Base-by-base conservation (phyloP, 1,140 invertebrate genomes). In the Drosophila obscura region DNA sequence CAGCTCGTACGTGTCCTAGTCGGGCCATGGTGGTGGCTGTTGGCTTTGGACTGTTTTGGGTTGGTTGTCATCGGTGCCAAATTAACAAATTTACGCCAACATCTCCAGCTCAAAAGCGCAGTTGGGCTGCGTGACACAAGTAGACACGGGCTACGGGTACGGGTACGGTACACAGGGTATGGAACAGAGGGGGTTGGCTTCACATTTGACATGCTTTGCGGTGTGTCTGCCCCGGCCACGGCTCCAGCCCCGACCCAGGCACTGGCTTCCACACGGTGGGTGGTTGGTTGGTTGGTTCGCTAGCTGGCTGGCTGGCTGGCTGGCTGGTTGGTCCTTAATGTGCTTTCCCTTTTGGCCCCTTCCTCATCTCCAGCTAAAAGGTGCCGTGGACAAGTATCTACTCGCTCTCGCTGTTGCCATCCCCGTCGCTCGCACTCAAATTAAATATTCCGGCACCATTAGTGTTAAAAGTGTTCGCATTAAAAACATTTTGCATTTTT, bases 11-110 rank as follows among this genome's bases (percentile, higher is more conserved):
- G 24, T 76, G 61, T 44, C 48, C 24, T 45, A 11, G 35, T 13
- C 35, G 13, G 35, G 11, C 31, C 48, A 55, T 9, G 56, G 51
- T 22, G 39, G 22, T 58, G 53, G 62, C 50, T 43, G 44, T 55
- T 41, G 44, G 39, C 46, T 62, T 49, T 57, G 44, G 60, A 45
- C 44, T 69, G 57, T 43, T 51, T 60, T 63, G 59, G 55, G 72
- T 72, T 73, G 84, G 67, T 81, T 91, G 90, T 90, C 85, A 91
- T 81, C 82, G 87, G 74, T 83, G 79, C 77, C 87, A 90, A 90
- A 91, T 91, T 91, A 91, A 91, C 90, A 90, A 91, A 91, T 91
- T 91, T 85, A 90, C 90, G 81, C 75, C 90, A 91, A 88, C 77
- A 81, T 79, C 83, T 77, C 73, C 79, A 66, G 63, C 72, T 83